phyloP scores from a whole-genome alignment of 2,113 vertebrate genomes.

The Petrocephalus microphthalmus region DNA sequence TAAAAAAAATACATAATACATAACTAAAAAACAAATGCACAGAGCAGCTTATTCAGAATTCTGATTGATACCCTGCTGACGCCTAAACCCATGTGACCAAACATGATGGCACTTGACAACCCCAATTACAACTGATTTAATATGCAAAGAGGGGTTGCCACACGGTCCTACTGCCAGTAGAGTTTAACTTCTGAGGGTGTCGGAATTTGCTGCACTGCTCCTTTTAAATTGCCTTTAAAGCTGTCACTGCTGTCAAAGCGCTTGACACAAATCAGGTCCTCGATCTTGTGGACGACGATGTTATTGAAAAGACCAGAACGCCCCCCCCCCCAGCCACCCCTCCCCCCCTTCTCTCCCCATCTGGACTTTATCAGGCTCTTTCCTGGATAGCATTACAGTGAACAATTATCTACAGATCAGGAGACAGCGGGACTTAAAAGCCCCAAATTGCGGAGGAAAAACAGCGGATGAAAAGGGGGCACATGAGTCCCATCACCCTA shows the following conservation, averaged over 20 bases:
- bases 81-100: background rate
- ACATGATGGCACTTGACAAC: conserved; percentile 2
- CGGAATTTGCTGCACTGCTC: background rate
- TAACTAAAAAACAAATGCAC: background rate
- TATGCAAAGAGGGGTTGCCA: background rate
- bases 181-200: background rate
- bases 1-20: background rate
- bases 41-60: background rate
- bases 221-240: conserved; percentile 22
- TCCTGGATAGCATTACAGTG: conserved; percentile 81
- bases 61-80: background rate
- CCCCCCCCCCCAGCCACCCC: conserved; percentile 17
- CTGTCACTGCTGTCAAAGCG: conserved; percentile 13
- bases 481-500: conserved; percentile 69
- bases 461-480: conserved; percentile 67
- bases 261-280: conserved; percentile 17
- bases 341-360: conserved; percentile 58
- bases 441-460: conserved; percentile 67
- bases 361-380: conserved; percentile 85
- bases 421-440: conserved; percentile 76
- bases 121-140: conserved; percentile 5
- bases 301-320: conserved; percentile 12
- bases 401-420: conserved; percentile 84
- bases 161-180: background rate
- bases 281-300: background rate